Evolutionary conservation across 2,113 vertebrate species (phyloP), one percentile per base, ranked within the genome.

Genomic region (Lucifuga dentata): DNA sequence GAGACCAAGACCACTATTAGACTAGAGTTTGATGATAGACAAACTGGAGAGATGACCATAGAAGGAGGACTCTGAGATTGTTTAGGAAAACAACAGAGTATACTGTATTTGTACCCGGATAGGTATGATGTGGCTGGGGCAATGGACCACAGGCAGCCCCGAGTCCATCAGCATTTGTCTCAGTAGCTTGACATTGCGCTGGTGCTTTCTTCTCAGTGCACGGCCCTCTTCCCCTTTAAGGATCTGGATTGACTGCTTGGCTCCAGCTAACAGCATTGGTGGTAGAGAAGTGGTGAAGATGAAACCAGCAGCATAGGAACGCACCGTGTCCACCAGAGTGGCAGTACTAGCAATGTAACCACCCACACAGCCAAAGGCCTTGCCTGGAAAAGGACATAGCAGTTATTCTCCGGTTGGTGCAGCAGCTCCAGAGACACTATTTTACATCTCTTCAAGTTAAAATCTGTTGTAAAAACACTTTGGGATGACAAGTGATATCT

Each of bases 281-380:
- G 98, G 98, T 84, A 99, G 86, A 1, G 98, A 99, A 0, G 98
- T 99, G 58, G 98, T 99, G 89, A 99, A 99, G 66, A 99, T 99
- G 57, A 99, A 99, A 24, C 98, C 97, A 0, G 98, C 96, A 0
- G 98, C 97, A 0, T 97, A 99, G 0, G 96, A 98, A 3, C 98
- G 95, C 0, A 99, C 94, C 0, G 95, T 97, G 91, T 99, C 98
- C 4, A 99, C 88, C 76, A 99, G 91, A 1, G 94, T 46, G 0
- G 85, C 68, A 0, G 96, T 98, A 48, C 98, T 98, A 17, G 97
- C 95, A 9, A 99, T 93, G 81, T 99, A 99, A 0, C 98, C 98
- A 0, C 98, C 98, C 0, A 99, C 96, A 1, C 97, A 98, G 39
- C 98, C 98, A n/a, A 98, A 97, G 0, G 98, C 98, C 73, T 99